phyloP scores from a whole-genome alignment of 2,113 vertebrate species.

The Rhinogobius similis region DNA sequence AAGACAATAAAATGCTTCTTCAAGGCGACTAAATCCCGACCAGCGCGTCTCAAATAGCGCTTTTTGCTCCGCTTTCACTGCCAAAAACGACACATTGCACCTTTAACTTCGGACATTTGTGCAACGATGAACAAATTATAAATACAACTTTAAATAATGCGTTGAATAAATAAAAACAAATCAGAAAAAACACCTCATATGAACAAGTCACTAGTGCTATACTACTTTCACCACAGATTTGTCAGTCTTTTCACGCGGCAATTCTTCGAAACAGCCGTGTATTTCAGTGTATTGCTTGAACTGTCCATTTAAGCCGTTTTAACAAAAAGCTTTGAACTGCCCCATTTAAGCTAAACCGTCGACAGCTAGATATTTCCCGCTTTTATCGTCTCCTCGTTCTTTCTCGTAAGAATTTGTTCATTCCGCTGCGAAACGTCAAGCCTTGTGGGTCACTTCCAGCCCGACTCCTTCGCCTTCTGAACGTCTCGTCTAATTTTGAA shows the following conservation, averaged over 20 bases:
- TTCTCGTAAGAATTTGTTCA: slow-evolving; percentile 56
- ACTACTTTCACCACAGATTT: slow-evolving; percentile 36
- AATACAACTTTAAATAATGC: slow-evolving; percentile 62
- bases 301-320: background rate
- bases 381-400: slow-evolving; percentile 44
- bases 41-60: background rate
- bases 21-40: background rate
- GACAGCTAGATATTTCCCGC: slow-evolving; percentile 33
- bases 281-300: slow-evolving; percentile 45
- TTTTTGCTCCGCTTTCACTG: background rate
- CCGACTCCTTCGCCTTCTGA: background rate
- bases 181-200: slow-evolving; percentile 8
- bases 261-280: background rate
- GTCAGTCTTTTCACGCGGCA: background rate
- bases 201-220: slow-evolving; percentile 27
- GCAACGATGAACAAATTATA: slow-evolving; percentile 53
- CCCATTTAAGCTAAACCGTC: slow-evolving; percentile 18
- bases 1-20: background rate
- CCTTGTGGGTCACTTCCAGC: background rate
- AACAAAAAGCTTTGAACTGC: background rate
- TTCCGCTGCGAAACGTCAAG: slow-evolving; percentile 30
- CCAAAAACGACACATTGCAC: background rate
- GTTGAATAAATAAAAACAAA: slow-evolving; percentile 19
- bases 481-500: background rate
- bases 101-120: slow-evolving; percentile 3